Evolutionary conservation across 2,888 invertebrate species (phyloP), one percentile per base, ranked within the genome.

Genomic region (Gymnosoma rotundatum): DNA sequence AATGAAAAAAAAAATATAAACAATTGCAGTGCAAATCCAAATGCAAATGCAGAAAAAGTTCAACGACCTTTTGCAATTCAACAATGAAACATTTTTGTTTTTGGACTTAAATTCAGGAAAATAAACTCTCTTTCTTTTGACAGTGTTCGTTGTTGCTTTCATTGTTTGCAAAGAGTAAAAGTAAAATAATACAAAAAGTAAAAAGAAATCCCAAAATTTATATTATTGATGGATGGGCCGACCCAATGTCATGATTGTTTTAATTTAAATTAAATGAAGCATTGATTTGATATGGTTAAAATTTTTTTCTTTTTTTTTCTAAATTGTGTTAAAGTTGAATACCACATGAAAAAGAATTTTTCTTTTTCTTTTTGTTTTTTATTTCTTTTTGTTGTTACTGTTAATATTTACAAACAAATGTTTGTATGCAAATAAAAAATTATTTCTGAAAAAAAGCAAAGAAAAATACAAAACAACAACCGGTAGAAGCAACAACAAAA

Each of bases 301-400:
- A 20, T 58, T 6, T 45, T 56, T 32, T 18, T 58, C 10, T 25
- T 58, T 12, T 45, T 58, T 32, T 32, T 58, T 9, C 20, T 58
- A 75, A 79, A 81, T 81, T 76, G 76, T 81, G 81, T 58, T 81
- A 81, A 81, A 81, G 81, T 81, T 81, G 81, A 81, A 81, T 81
- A 81, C 75, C 81, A 75, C 75, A 69, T 76, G 75, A 70, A 81
- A 50, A 75, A 81, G 69, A 76, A 58, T 66, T 81, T 74, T 67
- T 67, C 54, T 2, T 60, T 52, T 56, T 20, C 8, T 50, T 3
- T 16, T 58, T 48, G 5, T 60, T 52, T 56, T 20, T n/a, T 50
- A 12, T 16, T 58, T 48, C 36, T 54, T 58, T 32, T 78, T 72
- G 20, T 72, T 60, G 0, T 73, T 79, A 8, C 50, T 64, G 64